phyloP scores from a whole-genome alignment of 2,797 vertebrate genomes.

The Microchirus variegatus region DNA sequence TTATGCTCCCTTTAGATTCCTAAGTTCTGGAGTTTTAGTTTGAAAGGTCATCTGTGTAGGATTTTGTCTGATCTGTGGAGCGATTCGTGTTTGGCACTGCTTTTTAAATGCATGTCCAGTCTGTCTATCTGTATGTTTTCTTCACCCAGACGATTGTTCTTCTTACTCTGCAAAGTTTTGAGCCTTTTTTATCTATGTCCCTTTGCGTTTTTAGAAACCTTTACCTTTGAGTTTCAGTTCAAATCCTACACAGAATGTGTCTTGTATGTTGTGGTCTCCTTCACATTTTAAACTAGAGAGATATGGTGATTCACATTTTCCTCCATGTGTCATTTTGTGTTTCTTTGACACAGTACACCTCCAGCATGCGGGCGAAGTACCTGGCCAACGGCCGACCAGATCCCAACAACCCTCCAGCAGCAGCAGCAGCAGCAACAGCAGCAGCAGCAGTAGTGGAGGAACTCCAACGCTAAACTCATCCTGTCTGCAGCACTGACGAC shows the following conservation, averaged over 20 bases:
- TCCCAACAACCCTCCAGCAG: constrained; percentile 78
- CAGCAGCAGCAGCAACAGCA: too few species aligned
- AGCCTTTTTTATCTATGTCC: background rate
- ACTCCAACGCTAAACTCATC: constrained; percentile 26
- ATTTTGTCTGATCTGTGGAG: constrained; percentile 30
- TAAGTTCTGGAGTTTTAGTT: constrained; percentile 13
- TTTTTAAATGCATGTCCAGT: background rate
- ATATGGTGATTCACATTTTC: background rate
- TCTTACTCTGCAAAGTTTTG: background rate
- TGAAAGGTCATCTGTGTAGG: constrained; percentile 44
- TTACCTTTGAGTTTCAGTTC: too few species aligned
- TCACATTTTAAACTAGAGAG: rapidly evolving
- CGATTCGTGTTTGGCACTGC: background rate
- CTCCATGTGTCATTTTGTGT: constrained; percentile 25
- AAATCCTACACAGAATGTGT: constrained; percentile 29
- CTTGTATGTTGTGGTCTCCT: background rate
- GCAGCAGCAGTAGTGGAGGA: constrained; percentile 70
- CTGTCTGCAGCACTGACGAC: constrained; percentile 32
- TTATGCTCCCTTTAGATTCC: constrained; percentile 39
- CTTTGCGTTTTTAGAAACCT: too few species aligned
- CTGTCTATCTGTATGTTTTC: background rate
- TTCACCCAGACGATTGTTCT: background rate
- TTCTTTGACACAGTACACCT: constrained; percentile 90
- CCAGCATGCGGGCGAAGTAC: constrained; percentile 99
- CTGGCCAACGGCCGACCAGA: constrained; percentile 93